These are phyloP conservation scores for Charadrius vociferus DNA, from an alignment of 2,113 vertebrate species.

Conservation along the genomic window DNA sequence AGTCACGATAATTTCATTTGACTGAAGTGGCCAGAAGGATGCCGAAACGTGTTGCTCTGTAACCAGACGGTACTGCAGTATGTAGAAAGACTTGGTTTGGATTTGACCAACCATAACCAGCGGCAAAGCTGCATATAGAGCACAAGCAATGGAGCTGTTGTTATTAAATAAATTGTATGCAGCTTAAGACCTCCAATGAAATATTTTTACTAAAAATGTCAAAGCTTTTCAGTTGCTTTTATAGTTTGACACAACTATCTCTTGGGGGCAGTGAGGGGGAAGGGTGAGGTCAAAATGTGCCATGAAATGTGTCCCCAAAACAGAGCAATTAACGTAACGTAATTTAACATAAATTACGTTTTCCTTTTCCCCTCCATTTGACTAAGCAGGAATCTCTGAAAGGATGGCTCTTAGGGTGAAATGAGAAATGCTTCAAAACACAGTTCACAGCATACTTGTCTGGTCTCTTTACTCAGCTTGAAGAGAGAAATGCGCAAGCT, in stretches of 20 bases:
- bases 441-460: neutral
- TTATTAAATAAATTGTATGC: neutral
- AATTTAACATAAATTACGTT: neutral
- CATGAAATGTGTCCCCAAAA: neutral
- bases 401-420: neutral
- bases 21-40: neutral
- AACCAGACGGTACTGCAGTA: neutral
- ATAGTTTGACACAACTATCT: neutral
- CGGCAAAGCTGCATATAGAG: neutral
- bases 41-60: neutral
- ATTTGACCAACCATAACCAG: neutral
- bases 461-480: constrained; percentile 77
- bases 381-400: neutral
- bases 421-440: neutral
- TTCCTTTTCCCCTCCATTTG: neutral
- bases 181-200: neutral
- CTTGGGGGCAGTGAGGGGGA: neutral
- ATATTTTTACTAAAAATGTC: neutral
- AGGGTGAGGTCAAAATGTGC: neutral
- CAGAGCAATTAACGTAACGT: neutral
- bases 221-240: neutral
- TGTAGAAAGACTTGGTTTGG: neutral
- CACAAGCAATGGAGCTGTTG: neutral
- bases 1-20: neutral
- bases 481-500: constrained; percentile 97